These are phyloP conservation scores for Callionymus lyra DNA, from an alignment of 2,113 vertebrate genomes.

Conservation along the genomic window DNA sequence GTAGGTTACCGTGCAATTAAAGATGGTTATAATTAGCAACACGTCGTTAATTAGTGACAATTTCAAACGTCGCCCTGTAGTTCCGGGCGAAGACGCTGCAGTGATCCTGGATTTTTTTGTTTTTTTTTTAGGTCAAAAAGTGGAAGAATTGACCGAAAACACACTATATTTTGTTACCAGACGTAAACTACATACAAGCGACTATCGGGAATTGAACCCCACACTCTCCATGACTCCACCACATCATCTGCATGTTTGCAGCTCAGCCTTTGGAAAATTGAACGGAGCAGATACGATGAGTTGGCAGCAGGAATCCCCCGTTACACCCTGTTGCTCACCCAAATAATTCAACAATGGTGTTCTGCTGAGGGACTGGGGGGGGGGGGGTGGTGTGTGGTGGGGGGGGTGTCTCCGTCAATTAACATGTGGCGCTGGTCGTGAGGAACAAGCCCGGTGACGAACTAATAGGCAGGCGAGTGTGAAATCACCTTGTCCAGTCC, in stretches of 20 bases:
- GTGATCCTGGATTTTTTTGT: background rate
- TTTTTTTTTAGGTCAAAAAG: background rate
- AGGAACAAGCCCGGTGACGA: constrained; percentile 47
- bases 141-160: background rate
- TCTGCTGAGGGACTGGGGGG: constrained; percentile 46
- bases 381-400: no score
- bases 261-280: constrained; percentile 55
- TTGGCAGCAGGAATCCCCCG: constrained; percentile 29
- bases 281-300: constrained; percentile 40
- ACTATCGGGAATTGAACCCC: no score
- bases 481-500: constrained; percentile 57
- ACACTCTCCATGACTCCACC: no score
- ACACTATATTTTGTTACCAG: no score
- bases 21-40: constrained; percentile 65
- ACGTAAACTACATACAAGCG: no score
- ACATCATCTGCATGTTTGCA: constrained; percentile 3
- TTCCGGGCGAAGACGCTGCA: background rate
- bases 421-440: constrained; percentile 56
- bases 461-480: constrained; percentile 65
- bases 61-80: constrained; percentile 39
- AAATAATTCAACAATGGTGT: constrained; percentile 53
- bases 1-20: constrained; percentile 67
- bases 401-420: constrained; percentile 67
- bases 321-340: constrained; percentile 21
- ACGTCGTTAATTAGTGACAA: constrained; percentile 67